Conservation (phyloP, 2,113 vertebrate genomes). For the Coreoperca whiteheadi region DNA sequence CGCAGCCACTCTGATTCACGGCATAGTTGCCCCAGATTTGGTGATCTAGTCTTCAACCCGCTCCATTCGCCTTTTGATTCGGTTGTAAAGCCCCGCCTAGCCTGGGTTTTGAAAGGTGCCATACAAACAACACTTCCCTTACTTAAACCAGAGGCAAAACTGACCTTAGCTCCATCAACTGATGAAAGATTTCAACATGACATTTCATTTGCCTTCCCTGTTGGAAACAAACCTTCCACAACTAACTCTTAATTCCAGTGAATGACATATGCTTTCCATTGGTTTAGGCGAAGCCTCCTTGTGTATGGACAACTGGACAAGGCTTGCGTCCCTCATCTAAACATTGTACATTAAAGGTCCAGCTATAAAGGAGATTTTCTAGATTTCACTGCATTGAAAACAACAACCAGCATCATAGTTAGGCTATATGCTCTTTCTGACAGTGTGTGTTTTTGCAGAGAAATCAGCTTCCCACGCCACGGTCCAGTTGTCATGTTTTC, state of each 20-base stretch:
- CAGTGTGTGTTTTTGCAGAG: neutral
- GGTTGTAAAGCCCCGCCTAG: too few species aligned
- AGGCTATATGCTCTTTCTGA: neutral
- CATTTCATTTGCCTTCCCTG: neutral
- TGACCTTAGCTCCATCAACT: neutral
- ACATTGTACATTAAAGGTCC: neutral
- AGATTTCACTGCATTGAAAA: conserved; percentile 1
- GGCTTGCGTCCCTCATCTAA: neutral
- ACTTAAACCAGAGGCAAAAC: neutral
- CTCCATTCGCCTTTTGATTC: too few species aligned
- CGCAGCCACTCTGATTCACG: neutral
- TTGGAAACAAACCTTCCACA: neutral
- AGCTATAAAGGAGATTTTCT: neutral
- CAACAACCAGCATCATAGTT: neutral
- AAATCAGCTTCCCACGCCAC: too few species aligned
- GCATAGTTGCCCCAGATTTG: neutral
- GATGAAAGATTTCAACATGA: neutral
- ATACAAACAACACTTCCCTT: too few species aligned
- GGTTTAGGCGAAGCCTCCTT: neutral
- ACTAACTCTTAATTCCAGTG: neutral
- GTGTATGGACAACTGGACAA: neutral
- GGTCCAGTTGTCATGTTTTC: too few species aligned
- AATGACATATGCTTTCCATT: neutral
- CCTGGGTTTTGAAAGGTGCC: too few species aligned
- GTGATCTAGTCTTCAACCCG: neutral